Percentiles rank a stretch among this genome's conserved stretches.
These are phyloP conservation scores for Porites lutea DNA, from an alignment of 64 coral and sea anemone genomes.

Conservation along the genomic window DNA sequence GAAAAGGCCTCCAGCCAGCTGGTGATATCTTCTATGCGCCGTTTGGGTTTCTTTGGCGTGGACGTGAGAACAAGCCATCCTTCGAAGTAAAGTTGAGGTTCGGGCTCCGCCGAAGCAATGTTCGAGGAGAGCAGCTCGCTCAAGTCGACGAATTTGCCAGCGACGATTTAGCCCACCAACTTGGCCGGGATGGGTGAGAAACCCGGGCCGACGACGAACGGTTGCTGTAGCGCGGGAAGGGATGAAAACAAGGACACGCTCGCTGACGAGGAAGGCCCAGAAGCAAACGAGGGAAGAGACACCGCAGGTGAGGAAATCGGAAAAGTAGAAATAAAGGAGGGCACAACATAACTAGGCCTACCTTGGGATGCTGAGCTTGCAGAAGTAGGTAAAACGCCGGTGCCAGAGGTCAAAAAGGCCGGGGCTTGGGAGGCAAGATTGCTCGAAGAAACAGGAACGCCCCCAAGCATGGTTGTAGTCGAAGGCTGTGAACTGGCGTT, in stretches of 20 bases:
- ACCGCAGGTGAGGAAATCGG: too few relatives aligned
- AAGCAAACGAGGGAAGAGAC: neutral
- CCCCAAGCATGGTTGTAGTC: neutral
- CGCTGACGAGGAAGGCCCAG: neutral
- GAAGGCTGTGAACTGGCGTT: neutral
- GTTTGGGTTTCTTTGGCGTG: neutral
- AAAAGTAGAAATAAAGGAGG: neutral
- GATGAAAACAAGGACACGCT: neutral
- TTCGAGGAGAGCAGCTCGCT: neutral
- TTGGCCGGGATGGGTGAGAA: slow-evolving; percentile 27
- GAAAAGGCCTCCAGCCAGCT: slow-evolving; percentile 31
- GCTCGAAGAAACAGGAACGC: neutral
- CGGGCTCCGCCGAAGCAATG: neutral
- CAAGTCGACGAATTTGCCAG: slow-evolving; percentile 38
- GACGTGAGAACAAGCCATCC: neutral
- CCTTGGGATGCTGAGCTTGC: neutral
- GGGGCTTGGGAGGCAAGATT: neutral
- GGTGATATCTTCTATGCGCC: slow-evolving; percentile 31
- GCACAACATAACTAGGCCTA: neutral
- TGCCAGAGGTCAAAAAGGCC: neutral
- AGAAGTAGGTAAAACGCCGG: neutral
- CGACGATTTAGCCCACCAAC: slow-evolving; percentile 1
- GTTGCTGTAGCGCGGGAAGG: neutral
- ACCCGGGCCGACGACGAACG: neutral
- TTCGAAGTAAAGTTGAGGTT: slow-evolving; percentile 35